Evolutionary conservation across 2,113 vertebrate species (phyloP), one percentile per base, ranked within the genome.

Genomic region (Takifugu flavidus): DNA sequence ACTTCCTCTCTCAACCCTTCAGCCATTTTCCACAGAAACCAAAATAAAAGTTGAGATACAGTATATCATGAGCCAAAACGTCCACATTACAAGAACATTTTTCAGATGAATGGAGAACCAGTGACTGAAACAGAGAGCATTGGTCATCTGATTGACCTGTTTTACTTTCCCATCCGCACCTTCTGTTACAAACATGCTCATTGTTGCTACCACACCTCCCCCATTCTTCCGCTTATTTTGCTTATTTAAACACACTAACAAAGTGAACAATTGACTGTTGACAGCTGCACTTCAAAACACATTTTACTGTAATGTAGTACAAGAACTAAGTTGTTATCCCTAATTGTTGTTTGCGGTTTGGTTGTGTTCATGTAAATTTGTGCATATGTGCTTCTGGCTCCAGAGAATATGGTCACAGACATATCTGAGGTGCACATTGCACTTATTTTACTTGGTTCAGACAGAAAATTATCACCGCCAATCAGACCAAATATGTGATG

Each of bases 131-230:
- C 86, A 67, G 87, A 67, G 61, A 84, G 89, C 87, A 78, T 66
- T 67, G 89, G 86, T 86, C 83, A 82, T 78, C 83, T 61, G 85
- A 82, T 78, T 89, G 90, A 87, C 88, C 89, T 90, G 89, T 86
- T 93, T 68, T 78, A 90, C 84, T 88, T 84, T 85, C 85, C 91
- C 68, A 63, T 80, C 82, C 39, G 50, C 85, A 75, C 85, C 70
- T 79, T 75, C 20, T n/a, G 6, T 47, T 5, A 47, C 45, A 47
- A n/a, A 15, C 13, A 15, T 15, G 45, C 6, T 14, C 15, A 47
- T 47, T 47, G n/a, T 47, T 47, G n/a, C 5, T 47, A 1, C n/a
- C 13, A 15, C 20, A 50, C 25, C 75, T 69, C 52, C 62, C 56
- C 44, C 56, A 58, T 64, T 56, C 59, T 49, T 43, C 56, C 60